Percentiles rank a stretch among this genome's conserved stretches.
These are phyloP conservation scores for Mystacides longicornis DNA, from an alignment of 2,888 invertebrate species.

Conservation along the genomic window DNA sequence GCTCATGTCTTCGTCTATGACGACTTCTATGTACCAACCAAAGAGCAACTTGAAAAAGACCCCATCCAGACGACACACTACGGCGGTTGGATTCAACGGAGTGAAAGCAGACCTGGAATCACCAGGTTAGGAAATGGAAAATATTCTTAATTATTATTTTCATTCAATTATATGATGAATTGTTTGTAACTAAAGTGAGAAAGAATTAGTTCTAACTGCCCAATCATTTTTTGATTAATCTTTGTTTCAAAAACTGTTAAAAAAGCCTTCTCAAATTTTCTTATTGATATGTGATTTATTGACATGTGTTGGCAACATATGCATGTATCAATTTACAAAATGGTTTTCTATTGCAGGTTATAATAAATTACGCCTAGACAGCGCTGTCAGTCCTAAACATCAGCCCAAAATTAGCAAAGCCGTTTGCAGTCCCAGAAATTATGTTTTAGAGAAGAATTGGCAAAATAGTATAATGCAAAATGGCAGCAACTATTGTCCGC, in stretches of 20 bases:
- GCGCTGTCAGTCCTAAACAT: constrained; percentile 46
- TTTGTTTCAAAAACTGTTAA: too few species aligned
- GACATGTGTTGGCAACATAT: too few species aligned
- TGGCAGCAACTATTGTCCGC: constrained; percentile 22
- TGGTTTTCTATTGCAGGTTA: constrained; percentile 32
- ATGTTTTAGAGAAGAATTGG: constrained; percentile 25
- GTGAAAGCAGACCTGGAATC: constrained; percentile 22
- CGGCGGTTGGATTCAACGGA: constrained; percentile 23
- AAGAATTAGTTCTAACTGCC: too few species aligned
- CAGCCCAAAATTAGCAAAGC: constrained; percentile 37
- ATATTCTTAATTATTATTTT: too few species aligned
- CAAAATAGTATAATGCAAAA: constrained; percentile 24
- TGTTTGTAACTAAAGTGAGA: too few species aligned
- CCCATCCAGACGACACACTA: constrained; percentile 38
- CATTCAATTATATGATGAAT: too few species aligned
- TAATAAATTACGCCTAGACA: constrained; percentile 45
- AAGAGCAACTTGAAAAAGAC: constrained; percentile 44
- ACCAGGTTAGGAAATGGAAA: constrained; percentile 37
- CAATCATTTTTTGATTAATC: too few species aligned
- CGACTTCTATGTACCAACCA: constrained; percentile 31
- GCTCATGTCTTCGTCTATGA: constrained; percentile 35
- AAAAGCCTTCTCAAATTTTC: too few species aligned
- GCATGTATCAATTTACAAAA: too few species aligned
- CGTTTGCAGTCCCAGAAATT: constrained; percentile 21
- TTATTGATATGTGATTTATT: too few species aligned